Percentiles rank a stretch among this genome's conserved stretches.
These are phyloP conservation scores for Pogonophryne albipinna DNA, from an alignment of 2,797 vertebrate genomes.

Conservation along the genomic window DNA sequence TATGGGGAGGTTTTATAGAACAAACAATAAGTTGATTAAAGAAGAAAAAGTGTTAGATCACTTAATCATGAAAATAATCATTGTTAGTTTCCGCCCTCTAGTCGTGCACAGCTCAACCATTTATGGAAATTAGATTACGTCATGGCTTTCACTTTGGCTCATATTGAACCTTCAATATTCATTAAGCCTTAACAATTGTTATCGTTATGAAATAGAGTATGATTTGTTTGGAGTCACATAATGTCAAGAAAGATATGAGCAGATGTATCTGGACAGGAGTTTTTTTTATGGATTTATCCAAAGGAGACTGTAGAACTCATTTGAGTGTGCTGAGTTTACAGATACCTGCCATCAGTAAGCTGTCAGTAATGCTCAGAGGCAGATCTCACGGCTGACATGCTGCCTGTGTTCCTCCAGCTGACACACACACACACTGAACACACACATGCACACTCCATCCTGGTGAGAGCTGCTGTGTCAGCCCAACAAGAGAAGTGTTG, in stretches of 20 bases:
- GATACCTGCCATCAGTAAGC: slow-evolving; percentile 27
- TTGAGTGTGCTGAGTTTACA: slow-evolving; percentile 28
- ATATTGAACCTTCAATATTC: not conserved
- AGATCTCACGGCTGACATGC: slow-evolving; percentile 33
- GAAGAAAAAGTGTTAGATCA: not conserved
- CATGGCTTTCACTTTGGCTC: not conserved
- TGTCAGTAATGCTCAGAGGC: slow-evolving; percentile 48
- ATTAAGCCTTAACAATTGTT: not conserved
- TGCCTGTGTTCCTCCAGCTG: slow-evolving; percentile 36
- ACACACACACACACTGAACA: not conserved
- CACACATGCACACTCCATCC: slow-evolving; percentile 24
- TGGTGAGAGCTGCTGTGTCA: slow-evolving; percentile 59
- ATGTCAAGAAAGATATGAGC: not conserved
- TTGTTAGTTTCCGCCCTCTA: not conserved
- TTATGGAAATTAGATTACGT: not conserved
- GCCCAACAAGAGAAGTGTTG: slow-evolving; percentile 20
- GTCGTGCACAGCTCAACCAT: not conserved
- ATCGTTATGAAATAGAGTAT: not conserved
- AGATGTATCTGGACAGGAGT: not conserved
- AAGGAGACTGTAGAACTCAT: slow-evolving; percentile 12
- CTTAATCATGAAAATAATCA: not conserved
- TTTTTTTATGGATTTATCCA: not conserved
- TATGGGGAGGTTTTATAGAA: not conserved
- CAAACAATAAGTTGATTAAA: not conserved
- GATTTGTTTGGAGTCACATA: not conserved